Conservation (phyloP, 1,140 invertebrate species). For the Plodia interpunctella region DNA sequence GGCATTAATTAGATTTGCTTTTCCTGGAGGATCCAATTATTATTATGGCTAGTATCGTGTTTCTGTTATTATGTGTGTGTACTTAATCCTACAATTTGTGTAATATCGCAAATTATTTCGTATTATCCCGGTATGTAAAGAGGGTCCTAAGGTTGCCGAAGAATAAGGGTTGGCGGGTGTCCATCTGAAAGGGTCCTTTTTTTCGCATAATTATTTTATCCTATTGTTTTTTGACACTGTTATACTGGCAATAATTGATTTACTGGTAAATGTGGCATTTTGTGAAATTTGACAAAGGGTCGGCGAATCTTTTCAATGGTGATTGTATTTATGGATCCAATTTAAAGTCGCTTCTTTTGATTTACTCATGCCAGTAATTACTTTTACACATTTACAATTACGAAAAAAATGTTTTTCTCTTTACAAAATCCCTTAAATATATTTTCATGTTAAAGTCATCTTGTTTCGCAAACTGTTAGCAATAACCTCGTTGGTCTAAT, state of each 20-base stretch:
- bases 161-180: slow-evolving; percentile 38
- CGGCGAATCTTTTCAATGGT: no score
- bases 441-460: neutral
- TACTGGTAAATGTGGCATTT: no score
- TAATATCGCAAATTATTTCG: slow-evolving; percentile 17
- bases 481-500: no score
- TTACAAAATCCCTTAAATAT: neutral
- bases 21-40: neutral
- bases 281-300: no score
- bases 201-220: no score
- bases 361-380: no score
- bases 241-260: no score
- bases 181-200: no score
- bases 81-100: slow-evolving; percentile 13
- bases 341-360: no score
- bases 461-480: neutral
- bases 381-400: neutral
- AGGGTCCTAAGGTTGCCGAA: slow-evolving; percentile 15
- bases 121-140: slow-evolving; percentile 11
- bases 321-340: no score
- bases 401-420: no score
- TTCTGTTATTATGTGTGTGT: neutral
- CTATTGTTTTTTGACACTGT: no score
- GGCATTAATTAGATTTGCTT: slow-evolving; percentile 1
- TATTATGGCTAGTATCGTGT: neutral